These are phyloP conservation scores for Polia nebulosa DNA, from an alignment of 2,888 invertebrate genomes.

Conservation along the genomic window DNA sequence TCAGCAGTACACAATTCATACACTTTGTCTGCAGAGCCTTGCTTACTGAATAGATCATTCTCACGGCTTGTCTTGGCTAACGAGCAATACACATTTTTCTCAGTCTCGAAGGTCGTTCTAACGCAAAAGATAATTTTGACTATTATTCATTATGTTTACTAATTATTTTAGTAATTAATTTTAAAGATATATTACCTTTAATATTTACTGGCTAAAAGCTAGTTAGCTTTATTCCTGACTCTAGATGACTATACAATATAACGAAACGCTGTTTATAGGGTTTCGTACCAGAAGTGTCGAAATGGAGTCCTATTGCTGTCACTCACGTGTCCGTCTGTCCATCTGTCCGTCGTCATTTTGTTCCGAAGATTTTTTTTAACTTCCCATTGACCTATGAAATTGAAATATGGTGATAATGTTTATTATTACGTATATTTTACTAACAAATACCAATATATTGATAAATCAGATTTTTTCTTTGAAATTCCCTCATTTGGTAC, in stretches of 20 bases:
- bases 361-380: too few species aligned
- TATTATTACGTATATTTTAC: too few species aligned
- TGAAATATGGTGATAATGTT: too few species aligned
- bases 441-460: too few species aligned
- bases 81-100: slow-evolving; percentile 46
- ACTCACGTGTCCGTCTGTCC: too few species aligned
- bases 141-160: slow-evolving; percentile 7
- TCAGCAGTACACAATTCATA: slow-evolving; percentile 1
- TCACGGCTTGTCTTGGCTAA: slow-evolving; percentile 47
- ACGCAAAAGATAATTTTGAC: slow-evolving; percentile 20
- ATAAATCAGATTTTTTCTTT: too few species aligned
- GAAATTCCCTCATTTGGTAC: too few species aligned
- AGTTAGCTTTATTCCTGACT: background rate
- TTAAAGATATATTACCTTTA: background rate
- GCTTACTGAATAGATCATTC: slow-evolving; percentile 44
- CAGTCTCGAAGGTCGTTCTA: slow-evolving; percentile 43
- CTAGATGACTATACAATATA: background rate
- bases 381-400: too few species aligned
- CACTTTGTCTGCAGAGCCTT: slow-evolving; percentile 33
- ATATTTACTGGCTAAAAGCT: background rate
- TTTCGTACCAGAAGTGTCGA: too few species aligned
- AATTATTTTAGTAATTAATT: slow-evolving; percentile 22
- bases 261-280: background rate
- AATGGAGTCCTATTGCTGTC: too few species aligned
- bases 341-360: too few species aligned